Evolutionary conservation across 2,888 invertebrate species (phyloP).

Genomic region (Microplitis deprimator): DNA sequence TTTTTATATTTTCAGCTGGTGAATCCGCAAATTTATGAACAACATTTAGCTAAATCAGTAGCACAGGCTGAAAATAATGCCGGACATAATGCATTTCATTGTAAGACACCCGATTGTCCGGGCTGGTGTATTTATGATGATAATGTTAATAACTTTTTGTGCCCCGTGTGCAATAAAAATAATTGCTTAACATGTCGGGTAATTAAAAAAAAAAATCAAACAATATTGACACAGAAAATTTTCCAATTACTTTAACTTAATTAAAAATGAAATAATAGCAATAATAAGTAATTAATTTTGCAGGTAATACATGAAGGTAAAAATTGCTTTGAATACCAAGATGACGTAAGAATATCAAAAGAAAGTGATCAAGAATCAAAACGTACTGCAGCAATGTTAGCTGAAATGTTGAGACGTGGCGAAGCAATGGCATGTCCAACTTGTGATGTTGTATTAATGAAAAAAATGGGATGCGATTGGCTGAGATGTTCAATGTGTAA

Average conservation of each 20-base stretch:
- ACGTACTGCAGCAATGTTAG: constrained; percentile 84
- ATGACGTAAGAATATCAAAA: constrained; percentile 75
- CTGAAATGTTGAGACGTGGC: constrained; percentile 85
- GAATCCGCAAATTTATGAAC: constrained; percentile 81
- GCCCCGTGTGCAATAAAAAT: constrained; percentile 84
- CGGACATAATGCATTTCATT: constrained; percentile 86
- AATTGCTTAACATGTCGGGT: constrained; percentile 93
- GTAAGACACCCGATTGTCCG: constrained; percentile 89
- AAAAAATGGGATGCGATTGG: constrained; percentile 97
- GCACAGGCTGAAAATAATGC: constrained; percentile 86
- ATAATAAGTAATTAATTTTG: constrained; percentile 27
- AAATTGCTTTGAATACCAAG: constrained; percentile 87
- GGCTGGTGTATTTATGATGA: constrained; percentile 94
- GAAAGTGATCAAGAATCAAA: constrained; percentile 79
- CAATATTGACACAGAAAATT: constrained; percentile 11
- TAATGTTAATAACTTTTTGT: constrained; percentile 86
- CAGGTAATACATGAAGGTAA: constrained; percentile 85
- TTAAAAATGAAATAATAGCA: constrained; percentile 41
- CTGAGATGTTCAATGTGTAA: constrained; percentile 92
- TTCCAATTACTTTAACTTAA: constrained; percentile 16
- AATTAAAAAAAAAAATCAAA: constrained; percentile 53
- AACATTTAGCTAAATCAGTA: constrained; percentile 85
- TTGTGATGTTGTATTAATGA: constrained; percentile 87
- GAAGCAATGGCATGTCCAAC: constrained; percentile 92
- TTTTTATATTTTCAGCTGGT: constrained; percentile 74